Conservation (phyloP, 1,140 invertebrate species). For the Drosophila simulans region DNA sequence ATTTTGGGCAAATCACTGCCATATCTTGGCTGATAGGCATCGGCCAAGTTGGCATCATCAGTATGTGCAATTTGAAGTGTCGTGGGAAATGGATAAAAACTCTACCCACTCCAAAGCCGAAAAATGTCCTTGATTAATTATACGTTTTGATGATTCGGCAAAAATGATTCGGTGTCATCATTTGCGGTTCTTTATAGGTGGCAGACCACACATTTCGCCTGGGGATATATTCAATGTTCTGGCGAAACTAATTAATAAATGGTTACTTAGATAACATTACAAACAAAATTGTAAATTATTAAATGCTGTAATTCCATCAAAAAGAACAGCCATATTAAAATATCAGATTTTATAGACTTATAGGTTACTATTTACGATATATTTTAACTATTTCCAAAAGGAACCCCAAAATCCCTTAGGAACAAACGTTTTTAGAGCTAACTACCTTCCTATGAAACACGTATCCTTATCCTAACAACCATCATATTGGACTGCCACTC, state of each 20-base stretch:
- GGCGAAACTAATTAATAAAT: slow-evolving; percentile 15
- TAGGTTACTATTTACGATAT: too few species aligned
- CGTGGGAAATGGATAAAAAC: slow-evolving; percentile 53
- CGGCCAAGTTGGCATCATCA: slow-evolving; percentile 58
- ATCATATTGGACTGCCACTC: slow-evolving; percentile 18
- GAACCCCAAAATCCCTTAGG: too few species aligned
- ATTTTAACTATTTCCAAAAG: too few species aligned
- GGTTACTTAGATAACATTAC: not conserved
- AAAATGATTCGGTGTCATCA: slow-evolving; percentile 16
- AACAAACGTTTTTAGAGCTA: not conserved
- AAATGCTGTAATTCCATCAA: too few species aligned
- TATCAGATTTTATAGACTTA: too few species aligned
- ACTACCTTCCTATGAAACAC: not conserved
- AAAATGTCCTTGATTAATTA: slow-evolving; percentile 59
- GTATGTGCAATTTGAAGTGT: slow-evolving; percentile 61
- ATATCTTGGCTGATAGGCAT: slow-evolving; percentile 46
- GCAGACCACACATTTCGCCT: slow-evolving; percentile 60
- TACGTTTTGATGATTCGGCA: slow-evolving; percentile 47
- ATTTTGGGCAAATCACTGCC: slow-evolving; percentile 25
- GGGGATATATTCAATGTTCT: not conserved
- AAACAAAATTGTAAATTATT: too few species aligned
- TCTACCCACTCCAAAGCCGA: not conserved
- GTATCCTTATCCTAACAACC: slow-evolving; percentile 20
- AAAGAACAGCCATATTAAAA: too few species aligned
- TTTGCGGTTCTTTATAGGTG: slow-evolving; percentile 29